Percentiles rank a stretch among this genome's conserved stretches.
phyloP scores from a whole-genome alignment of 2,888 invertebrate species.

The Salpingus planirostris region DNA sequence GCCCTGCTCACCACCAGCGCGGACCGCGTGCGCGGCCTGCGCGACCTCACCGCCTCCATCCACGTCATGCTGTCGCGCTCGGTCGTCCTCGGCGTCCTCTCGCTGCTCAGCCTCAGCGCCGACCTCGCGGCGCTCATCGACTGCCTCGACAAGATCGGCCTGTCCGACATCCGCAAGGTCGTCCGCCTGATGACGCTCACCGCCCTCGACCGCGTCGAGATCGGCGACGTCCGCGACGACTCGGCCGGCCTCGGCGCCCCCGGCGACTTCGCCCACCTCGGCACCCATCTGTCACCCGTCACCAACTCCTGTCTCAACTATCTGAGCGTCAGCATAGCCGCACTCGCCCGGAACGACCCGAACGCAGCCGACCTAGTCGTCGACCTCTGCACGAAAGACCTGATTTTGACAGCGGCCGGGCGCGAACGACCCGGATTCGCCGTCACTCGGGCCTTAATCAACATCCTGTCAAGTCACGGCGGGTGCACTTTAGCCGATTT shows the following conservation, averaged over 20 bases:
- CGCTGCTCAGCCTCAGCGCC: conserved; percentile 35
- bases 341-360: conserved; percentile 47
- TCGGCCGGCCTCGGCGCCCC: conserved; percentile 25
- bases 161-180: conserved; percentile 50
- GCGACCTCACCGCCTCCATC: conserved; percentile 44
- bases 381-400: conserved; percentile 48
- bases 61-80: conserved; percentile 48
- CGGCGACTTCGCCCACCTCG: conserved; percentile 29
- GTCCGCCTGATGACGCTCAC: conserved; percentile 52
- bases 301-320: conserved; percentile 36
- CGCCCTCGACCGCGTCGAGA: conserved; percentile 47
- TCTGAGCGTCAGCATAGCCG: conserved; percentile 42
- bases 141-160: conserved; percentile 37
- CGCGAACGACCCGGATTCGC: conserved; percentile 40
- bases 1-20: conserved; percentile 39
- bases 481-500: conserved; percentile 38
- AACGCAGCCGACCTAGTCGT: conserved; percentile 48
- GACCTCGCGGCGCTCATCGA: conserved; percentile 32
- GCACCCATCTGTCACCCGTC: conserved; percentile 29
- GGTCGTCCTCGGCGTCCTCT: conserved; percentile 48
- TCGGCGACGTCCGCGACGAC: conserved; percentile 28
- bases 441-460: conserved; percentile 52
- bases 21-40: conserved; percentile 46
- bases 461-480: conserved; percentile 45
- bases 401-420: conserved; percentile 42